phyloP scores from a whole-genome alignment of 1,140 invertebrate genomes.

The Bombus breviceps region DNA sequence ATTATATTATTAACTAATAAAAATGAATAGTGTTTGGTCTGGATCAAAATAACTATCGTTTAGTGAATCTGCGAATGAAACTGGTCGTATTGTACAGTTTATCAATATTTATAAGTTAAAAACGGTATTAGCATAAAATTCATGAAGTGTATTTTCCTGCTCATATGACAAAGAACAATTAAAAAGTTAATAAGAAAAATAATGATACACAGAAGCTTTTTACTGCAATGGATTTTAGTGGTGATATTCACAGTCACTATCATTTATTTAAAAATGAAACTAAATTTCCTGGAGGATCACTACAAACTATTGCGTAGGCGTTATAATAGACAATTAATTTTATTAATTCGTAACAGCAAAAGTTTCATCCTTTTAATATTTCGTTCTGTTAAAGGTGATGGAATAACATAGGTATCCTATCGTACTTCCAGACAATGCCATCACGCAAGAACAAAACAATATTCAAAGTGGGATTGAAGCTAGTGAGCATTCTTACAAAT shows the following conservation, averaged over 20 bases:
- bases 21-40: not conserved
- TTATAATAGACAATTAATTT: slow-evolving; percentile 39
- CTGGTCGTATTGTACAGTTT: slow-evolving; percentile 5
- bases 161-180: not conserved
- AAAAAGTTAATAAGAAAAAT: not conserved
- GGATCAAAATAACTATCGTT: not conserved
- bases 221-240: slow-evolving; percentile 75
- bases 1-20: not conserved
- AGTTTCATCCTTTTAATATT: slow-evolving; percentile 52
- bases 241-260: slow-evolving; percentile 70
- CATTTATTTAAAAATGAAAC: slow-evolving; percentile 74
- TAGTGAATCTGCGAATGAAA: not conserved
- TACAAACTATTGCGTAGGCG: slow-evolving; percentile 74
- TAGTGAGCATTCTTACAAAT: slow-evolving; percentile 45
- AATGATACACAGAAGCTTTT: slow-evolving; percentile 78
- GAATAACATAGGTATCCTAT: slow-evolving; percentile 51
- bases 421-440: slow-evolving; percentile 67
- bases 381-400: slow-evolving; percentile 50
- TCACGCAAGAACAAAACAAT: slow-evolving; percentile 69
- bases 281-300: slow-evolving; percentile 73
- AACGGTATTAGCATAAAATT: not conserved
- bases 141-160: not conserved
- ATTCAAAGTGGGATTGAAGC: slow-evolving; percentile 58
- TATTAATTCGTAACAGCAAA: slow-evolving; percentile 24
- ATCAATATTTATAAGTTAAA: slow-evolving; percentile 7